Evolutionary conservation across 2,797 vertebrate species (phyloP), one percentile per base, ranked within the genome.

Genomic region (Xenentodon cancila): DNA sequence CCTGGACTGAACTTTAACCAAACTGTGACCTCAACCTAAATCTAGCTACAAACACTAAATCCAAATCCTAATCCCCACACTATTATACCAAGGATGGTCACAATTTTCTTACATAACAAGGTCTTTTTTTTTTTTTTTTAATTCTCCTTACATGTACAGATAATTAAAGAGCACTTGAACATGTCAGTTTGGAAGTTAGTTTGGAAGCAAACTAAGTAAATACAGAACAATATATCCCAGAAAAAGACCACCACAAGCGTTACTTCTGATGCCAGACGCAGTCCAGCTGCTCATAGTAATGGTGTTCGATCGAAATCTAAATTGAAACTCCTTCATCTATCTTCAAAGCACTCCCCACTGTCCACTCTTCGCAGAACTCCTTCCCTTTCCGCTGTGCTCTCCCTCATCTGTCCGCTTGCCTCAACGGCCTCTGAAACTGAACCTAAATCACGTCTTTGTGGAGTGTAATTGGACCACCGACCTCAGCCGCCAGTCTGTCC

Each of bases 401-500:
- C 53, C 58, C 74, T 61, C 68, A 60, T 82, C 76, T 19, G 5
- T 82, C 81, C 52, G 56, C 77, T 50, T 53, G 62, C 51, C 75
- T 7, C 37, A 30, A 7, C 77, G 64, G 82, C 81, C 81, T 79
- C 82, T 68, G 66, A 52, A 66, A 70, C 71, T 64, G 71, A 80
- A 67, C 74, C 84, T 62, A 69, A 85, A 86, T 85, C 77, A 73
- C n/a, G 73, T 82, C 85, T 86, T 81, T 81, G 75, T 87, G 81
- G 85, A 84, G 83, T 86, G 84, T 85, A 90, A 91, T 90, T 88
- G 88, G 79, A 85, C 75, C 54, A 40, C 46, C 44, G 79, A 88
- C 87, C 86, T 87, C 81, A 83, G 67, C 69, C 55, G 73, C 65
- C 75, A 30, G 68, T 79, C 68, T 67, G 59, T 84, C 77, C 73